Evolutionary conservation across 2,113 vertebrate species (phyloP), one percentile per base, ranked within the genome.

Genomic region (Thalassarche chlororhynchos): DNA sequence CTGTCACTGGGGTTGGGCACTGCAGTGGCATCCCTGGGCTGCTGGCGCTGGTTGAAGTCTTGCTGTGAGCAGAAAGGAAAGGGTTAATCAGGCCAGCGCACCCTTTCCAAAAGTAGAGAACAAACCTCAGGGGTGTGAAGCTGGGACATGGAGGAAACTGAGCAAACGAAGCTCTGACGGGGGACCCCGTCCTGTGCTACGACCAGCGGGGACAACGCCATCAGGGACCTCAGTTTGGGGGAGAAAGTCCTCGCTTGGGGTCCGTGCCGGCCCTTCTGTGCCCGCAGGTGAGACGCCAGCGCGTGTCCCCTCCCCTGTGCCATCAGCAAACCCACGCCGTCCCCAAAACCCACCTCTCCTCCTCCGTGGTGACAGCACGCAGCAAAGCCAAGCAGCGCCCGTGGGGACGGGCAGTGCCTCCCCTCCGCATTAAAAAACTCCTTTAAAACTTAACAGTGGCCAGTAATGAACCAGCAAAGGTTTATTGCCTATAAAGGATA

Each of bases 401-500:
- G 4, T 6, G 2, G 68, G 79, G 80, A 25, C 1, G 15, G 17
- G 64, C 93, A 49, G 47, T 5, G 1, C 60, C 87, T 89, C 62
- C 77, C 64, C 51, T 25, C 2, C 0, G 0, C 6, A 0, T 21
- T 44, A 23, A 74, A 34, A 97, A 92, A 36, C 91, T 77, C 89
- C 76, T 31, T 58, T 42, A 42, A 54, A 89, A 47, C 85, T 17
- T 21, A 52, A 14, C 49, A 12, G 79, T 2, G 83, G 62, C 89
- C 95, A 55, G 81, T 29, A 84, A 91, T 62, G 91, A 71, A 62
- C 15, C 94, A 76, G 89, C 95, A 23, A 54, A 74, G 84, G 91
- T 95, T 96, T 96, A 80, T 81, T 65, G 82, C 58, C 95, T 66
- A 16, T 88, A 95, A 89, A 95, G 80, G 84, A 24, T n/a, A 2